Evolutionary conservation across 2,113 vertebrate species (phyloP), one percentile per base, ranked within the genome.

Genomic region (Donacobius atricapilla): DNA sequence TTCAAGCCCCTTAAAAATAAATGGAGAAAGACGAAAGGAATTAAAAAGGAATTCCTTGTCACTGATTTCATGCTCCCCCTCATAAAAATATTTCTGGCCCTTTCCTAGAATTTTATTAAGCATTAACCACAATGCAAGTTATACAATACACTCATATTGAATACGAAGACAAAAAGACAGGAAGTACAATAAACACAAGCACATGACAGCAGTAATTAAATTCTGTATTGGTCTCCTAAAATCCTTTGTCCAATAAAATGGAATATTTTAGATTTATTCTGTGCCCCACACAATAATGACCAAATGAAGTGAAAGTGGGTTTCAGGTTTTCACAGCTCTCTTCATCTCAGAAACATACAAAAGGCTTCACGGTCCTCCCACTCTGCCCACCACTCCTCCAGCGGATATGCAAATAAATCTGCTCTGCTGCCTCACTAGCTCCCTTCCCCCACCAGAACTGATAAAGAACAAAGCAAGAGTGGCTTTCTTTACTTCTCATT

Each of bases 21-120:
- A 33, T 10, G 3, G 10, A 25, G 4, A 2, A 13, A 16, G 4
- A 7, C 23, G 39, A 22, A 28, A 25, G 1, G 8, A 12, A 35
- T 35, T n/a, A 7, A 9, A 44, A 57, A 42, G 2, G 6, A 44
- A 28, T 72, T 60, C 63, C 8, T 8, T 58, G 63, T 54, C 23
- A 39, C 11, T 45, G 31, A 35, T 87, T 65, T 69, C 13, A 44
- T 87, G 37, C 7, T 78, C 17, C 3, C 7, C 3, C 13, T 75
- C 28, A 20, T n/a, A 45, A 84, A 90, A 78, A 11, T 31, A 15
- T 25, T 83, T 39, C n/a, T 6, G 13, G 33, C 87, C 33, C 6
- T 68, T 83, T 44, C 18, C 54, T 91, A 80, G 18, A 83, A 83
- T 42, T 39, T 83, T 63, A 27, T 81, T 91, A 65, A 89, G 17